phyloP scores from a whole-genome alignment of 2,888 invertebrate genomes.

The Coremacera marginata region DNA sequence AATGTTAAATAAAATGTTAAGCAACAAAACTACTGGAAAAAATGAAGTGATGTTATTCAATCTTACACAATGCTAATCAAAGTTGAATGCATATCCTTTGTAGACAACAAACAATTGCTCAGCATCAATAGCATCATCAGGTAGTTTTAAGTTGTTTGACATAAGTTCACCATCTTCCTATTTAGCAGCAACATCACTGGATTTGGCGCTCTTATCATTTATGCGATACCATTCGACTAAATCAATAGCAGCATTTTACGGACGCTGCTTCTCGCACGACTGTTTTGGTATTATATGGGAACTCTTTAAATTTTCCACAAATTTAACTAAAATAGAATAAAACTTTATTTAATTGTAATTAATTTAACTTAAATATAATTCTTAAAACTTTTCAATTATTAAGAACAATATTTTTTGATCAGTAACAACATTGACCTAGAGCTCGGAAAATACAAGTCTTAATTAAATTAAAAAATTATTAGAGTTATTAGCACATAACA shows the following conservation, averaged over 20 bases:
- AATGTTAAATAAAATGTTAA: slow-evolving; percentile 8
- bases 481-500: too few species aligned
- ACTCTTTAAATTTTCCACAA: slow-evolving; percentile 59
- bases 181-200: background rate
- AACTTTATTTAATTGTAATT: background rate
- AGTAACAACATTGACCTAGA: too few species aligned
- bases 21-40: background rate
- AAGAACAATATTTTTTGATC: too few species aligned
- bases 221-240: slow-evolving; percentile 56
- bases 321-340: slow-evolving; percentile 52
- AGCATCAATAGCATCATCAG: slow-evolving; percentile 41
- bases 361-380: background rate
- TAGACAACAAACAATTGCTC: slow-evolving; percentile 53
- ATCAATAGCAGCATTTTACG: slow-evolving; percentile 51
- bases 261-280: slow-evolving; percentile 51
- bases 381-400: too few species aligned
- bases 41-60: slow-evolving; percentile 10
- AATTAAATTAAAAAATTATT: too few species aligned
- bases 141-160: slow-evolving; percentile 43
- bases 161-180: slow-evolving; percentile 17
- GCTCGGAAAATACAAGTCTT: too few species aligned
- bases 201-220: slow-evolving; percentile 43
- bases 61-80: slow-evolving; percentile 39
- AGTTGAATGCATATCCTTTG: slow-evolving; percentile 52
- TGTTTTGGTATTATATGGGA: slow-evolving; percentile 60